phyloP scores from a whole-genome alignment of 1,140 invertebrate genomes.

The Cydia splendana region DNA sequence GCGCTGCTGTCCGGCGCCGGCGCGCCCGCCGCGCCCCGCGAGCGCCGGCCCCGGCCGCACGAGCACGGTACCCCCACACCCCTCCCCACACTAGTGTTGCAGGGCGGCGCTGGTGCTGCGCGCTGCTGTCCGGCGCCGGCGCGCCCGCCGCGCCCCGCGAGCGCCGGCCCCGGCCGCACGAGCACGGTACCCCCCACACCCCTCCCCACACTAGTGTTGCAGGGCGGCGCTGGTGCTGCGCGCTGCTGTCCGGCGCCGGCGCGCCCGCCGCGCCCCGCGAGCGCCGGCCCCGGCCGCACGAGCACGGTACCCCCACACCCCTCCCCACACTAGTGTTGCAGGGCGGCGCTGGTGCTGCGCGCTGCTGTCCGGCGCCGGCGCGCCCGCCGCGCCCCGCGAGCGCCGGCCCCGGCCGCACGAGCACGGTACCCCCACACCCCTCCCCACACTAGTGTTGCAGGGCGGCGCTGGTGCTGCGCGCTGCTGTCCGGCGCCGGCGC shows the following conservation, averaged over 20 bases:
- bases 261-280: slow-evolving; percentile 40
- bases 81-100: background rate
- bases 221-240: slow-evolving; percentile 87
- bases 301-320: slow-evolving; percentile 43
- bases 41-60: slow-evolving; percentile 44
- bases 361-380: slow-evolving; percentile 84
- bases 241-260: slow-evolving; percentile 84
- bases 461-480: slow-evolving; percentile 87
- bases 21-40: slow-evolving; percentile 39
- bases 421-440: slow-evolving; percentile 41
- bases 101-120: slow-evolving; percentile 87
- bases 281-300: slow-evolving; percentile 45
- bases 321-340: background rate
- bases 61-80: slow-evolving; percentile 45
- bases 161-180: slow-evolving; percentile 45
- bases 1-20: slow-evolving; percentile 86
- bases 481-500: slow-evolving; percentile 83
- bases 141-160: slow-evolving; percentile 40
- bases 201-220: background rate
- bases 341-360: slow-evolving; percentile 87
- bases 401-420: slow-evolving; percentile 46
- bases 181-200: slow-evolving; percentile 44
- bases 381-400: slow-evolving; percentile 40
- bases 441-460: slow-evolving; percentile 51
- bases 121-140: slow-evolving; percentile 84